phyloP scores from a whole-genome alignment of 2,888 invertebrate species.

The Philonicus albiceps region DNA sequence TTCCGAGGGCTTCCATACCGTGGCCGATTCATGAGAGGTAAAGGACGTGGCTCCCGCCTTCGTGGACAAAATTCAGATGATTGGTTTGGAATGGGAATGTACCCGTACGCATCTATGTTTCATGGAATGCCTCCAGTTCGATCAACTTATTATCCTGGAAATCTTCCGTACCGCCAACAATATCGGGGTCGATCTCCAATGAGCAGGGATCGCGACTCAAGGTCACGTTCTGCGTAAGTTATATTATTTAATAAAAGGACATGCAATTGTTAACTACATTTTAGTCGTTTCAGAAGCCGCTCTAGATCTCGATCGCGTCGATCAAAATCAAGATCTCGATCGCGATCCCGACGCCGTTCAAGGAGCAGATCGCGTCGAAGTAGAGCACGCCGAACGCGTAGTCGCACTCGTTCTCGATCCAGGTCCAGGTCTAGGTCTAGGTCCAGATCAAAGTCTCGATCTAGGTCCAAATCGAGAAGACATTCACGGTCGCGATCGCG shows the following conservation, averaged over 20 bases:
- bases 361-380: conserved; percentile 53
- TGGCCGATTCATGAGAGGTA: conserved; percentile 62
- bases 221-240: background rate
- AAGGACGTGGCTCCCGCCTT: conserved; percentile 61
- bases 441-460: background rate
- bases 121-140: conserved; percentile 56
- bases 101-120: conserved; percentile 58
- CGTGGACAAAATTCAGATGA: conserved; percentile 54
- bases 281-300: background rate
- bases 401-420: background rate
- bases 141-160: conserved; percentile 57
- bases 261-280: background rate
- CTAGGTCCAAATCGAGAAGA: conserved; percentile 51
- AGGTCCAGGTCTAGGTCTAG: conserved; percentile 50
- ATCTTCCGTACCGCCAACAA: conserved; percentile 47
- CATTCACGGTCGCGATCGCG: conserved; percentile 49
- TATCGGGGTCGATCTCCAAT: conserved; percentile 60
- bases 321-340: conserved; percentile 54
- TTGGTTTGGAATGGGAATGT: conserved; percentile 61
- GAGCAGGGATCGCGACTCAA: conserved; percentile 63
- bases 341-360: conserved; percentile 56
- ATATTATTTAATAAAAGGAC: background rate
- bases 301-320: conserved; percentile 30
- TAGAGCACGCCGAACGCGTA: background rate
- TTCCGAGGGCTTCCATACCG: conserved; percentile 50